These are phyloP conservation scores for Mobula hypostoma DNA, from an alignment of 2,113 vertebrate genomes.

Conservation along the genomic window DNA sequence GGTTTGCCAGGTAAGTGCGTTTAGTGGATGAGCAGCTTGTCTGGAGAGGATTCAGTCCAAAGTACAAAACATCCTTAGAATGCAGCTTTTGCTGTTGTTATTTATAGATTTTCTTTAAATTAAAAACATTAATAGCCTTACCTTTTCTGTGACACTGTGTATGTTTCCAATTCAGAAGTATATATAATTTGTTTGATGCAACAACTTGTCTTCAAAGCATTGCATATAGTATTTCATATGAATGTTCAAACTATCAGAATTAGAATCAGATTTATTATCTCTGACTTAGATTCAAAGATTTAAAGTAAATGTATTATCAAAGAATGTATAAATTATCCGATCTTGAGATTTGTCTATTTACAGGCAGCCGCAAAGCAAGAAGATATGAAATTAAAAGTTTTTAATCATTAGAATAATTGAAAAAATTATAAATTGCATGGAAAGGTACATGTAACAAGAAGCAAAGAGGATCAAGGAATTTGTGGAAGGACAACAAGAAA, in stretches of 20 bases:
- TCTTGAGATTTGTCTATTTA: no score
- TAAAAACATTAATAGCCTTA: neutral
- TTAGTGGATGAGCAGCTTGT: no score
- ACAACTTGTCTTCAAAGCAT: neutral
- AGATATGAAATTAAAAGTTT: neutral
- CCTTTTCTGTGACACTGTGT: no score
- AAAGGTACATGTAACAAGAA: neutral
- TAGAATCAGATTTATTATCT: neutral
- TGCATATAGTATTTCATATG: neutral
- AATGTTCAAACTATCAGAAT: neutral
- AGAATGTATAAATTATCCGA: no score
- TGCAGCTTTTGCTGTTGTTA: neutral
- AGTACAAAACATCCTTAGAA: neutral
- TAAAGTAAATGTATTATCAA: no score
- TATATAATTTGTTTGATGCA: neutral
- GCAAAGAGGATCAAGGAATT: neutral
- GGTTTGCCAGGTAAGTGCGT: no score
- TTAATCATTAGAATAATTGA: neutral
- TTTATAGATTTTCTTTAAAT: neutral
- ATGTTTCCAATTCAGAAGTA: neutral
- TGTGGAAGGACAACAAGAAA: neutral
- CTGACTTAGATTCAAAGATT: no score
- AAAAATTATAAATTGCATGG: neutral
- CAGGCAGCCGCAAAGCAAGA: no score
- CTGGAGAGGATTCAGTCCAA: neutral